Base-by-base conservation (phyloP, 2,113 vertebrate species). In the Pagrus major region DNA sequence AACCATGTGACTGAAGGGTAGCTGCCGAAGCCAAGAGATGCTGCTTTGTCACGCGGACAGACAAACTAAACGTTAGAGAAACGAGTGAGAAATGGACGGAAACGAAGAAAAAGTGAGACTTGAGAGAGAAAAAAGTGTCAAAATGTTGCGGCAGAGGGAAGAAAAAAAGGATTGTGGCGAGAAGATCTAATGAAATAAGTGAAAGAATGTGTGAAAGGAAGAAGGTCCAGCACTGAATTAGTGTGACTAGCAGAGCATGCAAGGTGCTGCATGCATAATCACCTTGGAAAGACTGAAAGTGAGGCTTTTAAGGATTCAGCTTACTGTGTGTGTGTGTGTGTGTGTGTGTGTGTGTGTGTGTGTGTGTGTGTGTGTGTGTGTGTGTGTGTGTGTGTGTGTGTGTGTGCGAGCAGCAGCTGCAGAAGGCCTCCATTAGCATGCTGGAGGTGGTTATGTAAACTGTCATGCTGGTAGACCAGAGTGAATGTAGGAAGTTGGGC, bases 361-460 rank as follows among this genome's bases (percentile, higher is more conserved):
- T 49, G 63, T 44, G 29, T 65, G 63, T 63, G 68, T 69, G 68
- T n/a, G n/a, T n/a, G n/a, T n/a, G n/a, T n/a, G n/a, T n/a, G n/a
- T n/a, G n/a, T n/a, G n/a, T n/a, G n/a, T n/a, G n/a, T 79, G 67
- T 63, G 59, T 54, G 59, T 64, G 75, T 58, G 81, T 71, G 78
- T 55, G 74, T 12, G 79, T 61, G 85, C 44, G 84, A 59, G 72
- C 61, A 89, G 89, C 93, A 94, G 92, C 92, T 93, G 93, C 93
- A 86, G 86, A 83, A 66, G 75, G 69, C 83, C 85, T 71, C 73
- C 91, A 94, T 94, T 94, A 92, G 81, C 91, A 94, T 94, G 90
- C 91, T 86, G 90, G 83, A 81, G 84, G 85, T 83, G 90, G 71
- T 94, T 92, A 91, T 91, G 89, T 92, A 93, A 92, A 93, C 87